These are phyloP conservation scores for Molorchus minor DNA, from an alignment of 2,888 invertebrate species.

Conservation along the genomic window DNA sequence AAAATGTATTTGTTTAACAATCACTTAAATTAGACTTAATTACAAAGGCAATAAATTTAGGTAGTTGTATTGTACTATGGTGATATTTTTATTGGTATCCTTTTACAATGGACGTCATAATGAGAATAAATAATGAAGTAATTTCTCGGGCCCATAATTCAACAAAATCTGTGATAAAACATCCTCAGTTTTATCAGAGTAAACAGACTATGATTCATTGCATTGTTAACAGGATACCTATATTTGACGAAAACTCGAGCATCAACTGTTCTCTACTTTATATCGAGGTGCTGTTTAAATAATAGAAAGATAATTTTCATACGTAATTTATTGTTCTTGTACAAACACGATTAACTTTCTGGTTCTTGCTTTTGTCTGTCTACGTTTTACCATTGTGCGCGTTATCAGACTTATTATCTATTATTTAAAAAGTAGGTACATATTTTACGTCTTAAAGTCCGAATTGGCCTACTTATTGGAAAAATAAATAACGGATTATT, in stretches of 20 bases:
- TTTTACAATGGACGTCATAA: constrained; percentile 30
- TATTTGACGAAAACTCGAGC: constrained; percentile 41
- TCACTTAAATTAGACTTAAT: constrained; percentile 23
- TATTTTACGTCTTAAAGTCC: too few relatives aligned
- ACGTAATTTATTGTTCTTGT: constrained; percentile 44
- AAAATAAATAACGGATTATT: too few relatives aligned
- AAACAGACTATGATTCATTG: constrained; percentile 42
- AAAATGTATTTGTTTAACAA: constrained; percentile 21
- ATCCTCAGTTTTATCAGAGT: constrained; percentile 36
- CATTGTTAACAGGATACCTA: constrained; percentile 41
- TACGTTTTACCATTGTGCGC: constrained; percentile 9
- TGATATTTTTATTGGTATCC: constrained; percentile 32
- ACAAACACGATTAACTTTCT: constrained; percentile 35
- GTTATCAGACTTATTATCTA: neutral
- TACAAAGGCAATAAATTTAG: constrained; percentile 30
- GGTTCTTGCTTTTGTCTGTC: constrained; percentile 24
- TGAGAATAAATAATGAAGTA: constrained; percentile 28
- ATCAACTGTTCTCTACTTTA: constrained; percentile 37
- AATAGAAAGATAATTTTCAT: constrained; percentile 47
- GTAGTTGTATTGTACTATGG: constrained; percentile 32
- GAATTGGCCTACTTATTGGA: too few relatives aligned
- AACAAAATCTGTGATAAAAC: constrained; percentile 38
- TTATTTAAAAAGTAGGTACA: constrained; percentile 30
- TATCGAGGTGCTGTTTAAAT: constrained; percentile 45
- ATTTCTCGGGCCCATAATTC: constrained; percentile 33